Evolutionary conservation across 2,113 vertebrate species (phyloP).

Genomic region (Balaeniceps rex): DNA sequence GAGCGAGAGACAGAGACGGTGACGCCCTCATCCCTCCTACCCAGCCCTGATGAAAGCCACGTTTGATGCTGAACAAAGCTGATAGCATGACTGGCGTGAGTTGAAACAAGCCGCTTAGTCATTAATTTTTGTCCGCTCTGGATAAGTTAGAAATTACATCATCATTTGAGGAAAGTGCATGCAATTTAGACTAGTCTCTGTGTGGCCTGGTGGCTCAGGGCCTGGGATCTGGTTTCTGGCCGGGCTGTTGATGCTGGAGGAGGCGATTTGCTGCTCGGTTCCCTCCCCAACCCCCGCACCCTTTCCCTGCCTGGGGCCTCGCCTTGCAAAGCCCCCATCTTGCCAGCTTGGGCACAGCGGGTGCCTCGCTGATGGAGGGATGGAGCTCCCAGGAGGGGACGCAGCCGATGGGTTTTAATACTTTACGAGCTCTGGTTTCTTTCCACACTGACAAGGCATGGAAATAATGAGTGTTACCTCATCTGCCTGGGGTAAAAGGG

Average conservation of each 20-base stretch:
- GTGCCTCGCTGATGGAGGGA: accelerated
- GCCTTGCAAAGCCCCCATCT: accelerated
- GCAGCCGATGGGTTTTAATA: background rate
- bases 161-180: background rate
- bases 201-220: background rate
- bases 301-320: background rate
- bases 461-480: background rate
- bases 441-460: background rate
- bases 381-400: accelerated
- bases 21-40: background rate
- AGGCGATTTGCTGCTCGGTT: background rate
- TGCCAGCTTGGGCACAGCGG: accelerated
- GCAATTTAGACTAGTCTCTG: background rate
- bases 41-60: background rate
- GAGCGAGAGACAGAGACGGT: background rate
- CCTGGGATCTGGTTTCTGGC: background rate
- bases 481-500: background rate
- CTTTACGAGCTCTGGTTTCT: background rate
- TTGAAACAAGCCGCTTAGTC: conserved; percentile 14
- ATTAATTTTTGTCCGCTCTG: background rate
- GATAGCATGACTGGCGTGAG: background rate
- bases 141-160: conserved; percentile 22
- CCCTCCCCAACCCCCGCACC: background rate
- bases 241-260: background rate
- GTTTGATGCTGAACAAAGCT: background rate